These are phyloP conservation scores for Narcine bancroftii DNA, from an alignment of 2,113 vertebrate species.

Conservation along the genomic window DNA sequence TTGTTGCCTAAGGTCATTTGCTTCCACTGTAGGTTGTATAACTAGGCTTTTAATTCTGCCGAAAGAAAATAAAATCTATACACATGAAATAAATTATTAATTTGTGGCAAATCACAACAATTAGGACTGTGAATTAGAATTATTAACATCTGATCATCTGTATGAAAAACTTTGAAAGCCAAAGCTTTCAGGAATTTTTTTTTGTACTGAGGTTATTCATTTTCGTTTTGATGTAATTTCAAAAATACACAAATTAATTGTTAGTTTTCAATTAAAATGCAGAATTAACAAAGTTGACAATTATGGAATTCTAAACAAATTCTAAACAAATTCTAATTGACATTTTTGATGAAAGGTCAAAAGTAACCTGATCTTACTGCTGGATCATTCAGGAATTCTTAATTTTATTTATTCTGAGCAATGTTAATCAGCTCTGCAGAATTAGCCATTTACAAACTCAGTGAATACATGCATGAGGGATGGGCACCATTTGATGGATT, in stretches of 20 bases:
- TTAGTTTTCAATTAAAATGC: too few relatives aligned
- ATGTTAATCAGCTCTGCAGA: too few relatives aligned
- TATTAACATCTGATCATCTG: not conserved
- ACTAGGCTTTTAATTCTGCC: not conserved
- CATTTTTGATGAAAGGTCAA: too few relatives aligned
- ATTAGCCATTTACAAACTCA: not conserved
- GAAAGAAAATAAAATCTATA: not conserved
- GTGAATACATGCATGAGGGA: not conserved
- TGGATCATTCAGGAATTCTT: too few relatives aligned
- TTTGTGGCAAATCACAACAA: not conserved
- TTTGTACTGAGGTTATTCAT: not conserved
- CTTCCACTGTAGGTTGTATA: not conserved
- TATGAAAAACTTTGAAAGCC: not conserved
- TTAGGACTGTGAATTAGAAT: not conserved
- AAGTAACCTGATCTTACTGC: too few relatives aligned
- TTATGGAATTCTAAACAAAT: too few relatives aligned
- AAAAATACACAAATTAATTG: not conserved
- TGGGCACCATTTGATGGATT: not conserved
- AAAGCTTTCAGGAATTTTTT: not conserved
- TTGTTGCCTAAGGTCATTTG: too few relatives aligned
- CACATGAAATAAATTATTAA: not conserved
- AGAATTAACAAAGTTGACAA: too few relatives aligned
- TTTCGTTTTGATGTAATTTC: not conserved
- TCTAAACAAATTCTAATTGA: too few relatives aligned
- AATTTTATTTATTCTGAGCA: too few relatives aligned